Evolutionary conservation across 1,140 invertebrate species (phyloP).

Genomic region (Drosophila littoralis): DNA sequence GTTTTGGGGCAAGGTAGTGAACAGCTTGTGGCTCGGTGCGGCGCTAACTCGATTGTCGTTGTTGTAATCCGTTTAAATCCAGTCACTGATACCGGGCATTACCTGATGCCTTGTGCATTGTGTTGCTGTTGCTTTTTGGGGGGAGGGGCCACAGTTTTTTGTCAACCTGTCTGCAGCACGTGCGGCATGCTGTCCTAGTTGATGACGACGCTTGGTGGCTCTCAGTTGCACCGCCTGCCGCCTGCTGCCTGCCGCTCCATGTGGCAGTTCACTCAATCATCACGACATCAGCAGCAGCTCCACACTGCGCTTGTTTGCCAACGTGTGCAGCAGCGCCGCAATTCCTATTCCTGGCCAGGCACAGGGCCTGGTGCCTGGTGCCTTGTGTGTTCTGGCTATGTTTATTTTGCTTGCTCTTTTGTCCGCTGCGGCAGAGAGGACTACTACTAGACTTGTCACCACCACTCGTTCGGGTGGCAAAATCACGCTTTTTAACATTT

Average conservation of each 20-base stretch:
- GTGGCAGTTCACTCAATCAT: conserved; percentile 83
- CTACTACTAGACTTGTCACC: not conserved
- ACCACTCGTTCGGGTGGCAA: conserved; percentile 28
- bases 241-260: conserved; percentile 57
- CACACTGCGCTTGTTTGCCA: conserved; percentile 74
- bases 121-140: conserved; percentile 8
- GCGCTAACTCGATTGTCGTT: conserved; percentile 80
- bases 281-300: conserved; percentile 55
- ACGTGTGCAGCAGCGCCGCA: conserved; percentile 19
- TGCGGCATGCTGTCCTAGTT: conserved; percentile 51
- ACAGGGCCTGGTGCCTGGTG: not conserved
- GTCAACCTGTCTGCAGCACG: conserved; percentile 81
- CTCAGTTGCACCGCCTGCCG: not conserved
- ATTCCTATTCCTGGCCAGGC: conserved; percentile 4
- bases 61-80: conserved; percentile 82
- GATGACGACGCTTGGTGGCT: conserved; percentile 11
- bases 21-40: conserved; percentile 49
- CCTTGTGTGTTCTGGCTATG: not conserved
- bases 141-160: conserved; percentile 72
- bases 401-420: conserved; percentile 43
- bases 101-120: conserved; percentile 53
- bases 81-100: conserved; percentile 79
- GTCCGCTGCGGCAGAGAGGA: conserved; percentile 3
- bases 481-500: conserved; percentile 81
- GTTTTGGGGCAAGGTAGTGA: not conserved